phyloP scores from a whole-genome alignment of 2,113 vertebrate genomes.

The Laterallus jamaicensis region DNA sequence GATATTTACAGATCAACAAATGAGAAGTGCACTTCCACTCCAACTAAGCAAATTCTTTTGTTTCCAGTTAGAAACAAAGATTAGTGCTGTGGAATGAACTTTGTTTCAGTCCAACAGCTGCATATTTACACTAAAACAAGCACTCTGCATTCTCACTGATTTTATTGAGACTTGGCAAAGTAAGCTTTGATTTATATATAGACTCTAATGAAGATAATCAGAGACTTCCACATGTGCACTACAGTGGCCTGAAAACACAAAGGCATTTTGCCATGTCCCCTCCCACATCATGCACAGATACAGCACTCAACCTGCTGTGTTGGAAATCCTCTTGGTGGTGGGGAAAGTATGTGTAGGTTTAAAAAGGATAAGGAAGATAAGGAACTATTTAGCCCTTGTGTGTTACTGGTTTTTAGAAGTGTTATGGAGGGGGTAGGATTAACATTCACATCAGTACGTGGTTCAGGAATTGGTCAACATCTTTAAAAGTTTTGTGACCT shows the following conservation, averaged over 20 bases:
- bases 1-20: not conserved
- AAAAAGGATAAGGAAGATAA: not conserved
- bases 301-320: not conserved
- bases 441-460: not conserved
- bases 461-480: not conserved
- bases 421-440: not conserved
- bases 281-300: not conserved
- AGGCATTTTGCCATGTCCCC: rapidly evolving
- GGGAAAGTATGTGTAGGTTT: not conserved
- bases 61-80: not conserved
- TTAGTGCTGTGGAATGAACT: not conserved
- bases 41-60: not conserved
- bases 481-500: not conserved
- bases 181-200: not conserved
- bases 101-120: not conserved
- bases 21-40: not conserved
- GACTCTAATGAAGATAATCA: not conserved
- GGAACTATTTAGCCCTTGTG: not conserved
- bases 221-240: not conserved
- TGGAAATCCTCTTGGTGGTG: not conserved
- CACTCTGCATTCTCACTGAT: not conserved
- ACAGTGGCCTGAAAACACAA: not conserved
- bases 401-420: not conserved
- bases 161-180: not conserved
- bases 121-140: not conserved